Evolutionary conservation across 2,113 vertebrate genomes (phyloP).

Genomic region (Lophura nycthemera): DNA sequence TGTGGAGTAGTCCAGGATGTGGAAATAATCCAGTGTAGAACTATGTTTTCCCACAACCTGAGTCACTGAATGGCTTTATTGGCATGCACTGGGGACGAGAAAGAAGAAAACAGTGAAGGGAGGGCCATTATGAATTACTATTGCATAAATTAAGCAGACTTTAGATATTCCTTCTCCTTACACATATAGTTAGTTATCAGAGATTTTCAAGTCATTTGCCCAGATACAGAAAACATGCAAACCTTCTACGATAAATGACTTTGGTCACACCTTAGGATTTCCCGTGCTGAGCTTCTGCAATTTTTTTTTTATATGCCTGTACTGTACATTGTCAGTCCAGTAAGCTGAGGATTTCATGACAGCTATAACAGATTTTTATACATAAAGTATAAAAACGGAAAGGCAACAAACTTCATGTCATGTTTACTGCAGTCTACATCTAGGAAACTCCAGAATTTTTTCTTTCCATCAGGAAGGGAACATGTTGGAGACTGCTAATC

Average conservation of each 20-base stretch:
- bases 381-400: background rate
- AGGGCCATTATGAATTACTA: fast-evolving
- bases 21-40: background rate
- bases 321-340: background rate
- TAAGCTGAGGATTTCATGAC: background rate
- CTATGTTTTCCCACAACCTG: background rate
- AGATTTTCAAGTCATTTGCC: background rate
- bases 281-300: background rate
- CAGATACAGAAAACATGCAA: background rate
- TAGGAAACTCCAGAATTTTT: background rate
- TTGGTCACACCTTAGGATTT: background rate
- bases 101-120: background rate
- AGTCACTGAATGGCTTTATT: background rate
- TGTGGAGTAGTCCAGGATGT: fast-evolving
- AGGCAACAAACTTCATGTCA: background rate
- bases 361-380: background rate
- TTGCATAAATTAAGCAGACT: background rate
- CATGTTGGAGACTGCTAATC: background rate
- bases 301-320: background rate
- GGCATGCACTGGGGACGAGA: background rate
- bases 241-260: background rate
- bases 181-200: background rate
- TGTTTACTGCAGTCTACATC: background rate
- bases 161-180: background rate
- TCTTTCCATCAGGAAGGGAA: background rate